Base-by-base conservation (phyloP, 2,797 vertebrate genomes). In the Eulemur rubriventer region DNA sequence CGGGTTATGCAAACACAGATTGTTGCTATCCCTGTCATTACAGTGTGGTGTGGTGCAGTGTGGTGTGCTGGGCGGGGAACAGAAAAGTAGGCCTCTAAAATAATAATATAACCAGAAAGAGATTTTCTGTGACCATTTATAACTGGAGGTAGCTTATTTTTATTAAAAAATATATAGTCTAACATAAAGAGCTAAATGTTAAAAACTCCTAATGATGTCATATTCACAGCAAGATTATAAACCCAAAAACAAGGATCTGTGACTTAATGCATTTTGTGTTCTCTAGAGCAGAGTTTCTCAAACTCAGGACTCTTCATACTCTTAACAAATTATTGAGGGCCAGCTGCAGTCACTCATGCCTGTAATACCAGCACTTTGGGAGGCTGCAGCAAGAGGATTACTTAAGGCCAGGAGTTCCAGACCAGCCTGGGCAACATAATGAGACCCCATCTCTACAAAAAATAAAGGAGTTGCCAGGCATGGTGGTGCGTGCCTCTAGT, bases 61-160 rank as follows among this genome's bases (percentile, higher is more conserved):
- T 20, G 59, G 4, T 5, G 2, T 7, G 8, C 80, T 30, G 61
- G 33, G 63, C 38, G 6, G 30, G 9, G 10, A 84, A 35, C 35
- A 55, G 70, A 46, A 93, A 52, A 80, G 46, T 20, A 24, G 72
- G 48, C 26, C 18, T 57, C 63, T 46, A 30, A 7, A 17, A 22
- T 17, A 52, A 28, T 52, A 28, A 4, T 28, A 16, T 30, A 70
- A 88, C 12, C 28, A 83, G 22, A 24, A 86, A 46, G 43, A 35
- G 5, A 3, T n/a, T 30, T 63, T 67, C 35, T 38, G 50, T 65
- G 30, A 24, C 9, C 67, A 30, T 8, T 59, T 94, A 20, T 69
- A 63, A 91, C 8, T 72, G 41, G 12, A 46, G 52, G 26, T 55
- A 63, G 30, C 38, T 92, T 48, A 67, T 65, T 94, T 90, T 86